Base-by-base conservation (phyloP, 92 coral and sea anemone genomes). In the Pocillopora meandrina region DNA sequence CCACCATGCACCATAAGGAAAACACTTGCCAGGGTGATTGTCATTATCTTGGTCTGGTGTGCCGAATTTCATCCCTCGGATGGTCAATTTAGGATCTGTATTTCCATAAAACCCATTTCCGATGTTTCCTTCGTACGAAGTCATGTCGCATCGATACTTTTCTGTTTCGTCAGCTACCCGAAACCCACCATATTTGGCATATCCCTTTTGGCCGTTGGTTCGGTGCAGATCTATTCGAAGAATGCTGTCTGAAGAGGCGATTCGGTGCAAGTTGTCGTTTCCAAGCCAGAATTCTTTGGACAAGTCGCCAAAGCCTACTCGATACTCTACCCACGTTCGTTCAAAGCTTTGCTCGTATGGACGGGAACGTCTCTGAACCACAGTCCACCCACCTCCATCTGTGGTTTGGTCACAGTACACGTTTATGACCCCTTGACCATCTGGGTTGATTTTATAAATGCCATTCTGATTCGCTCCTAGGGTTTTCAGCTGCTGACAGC, bases 41-140 rank as follows among this genome's bases (percentile, higher is more conserved):
- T 78, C 89, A 42, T 85, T 78, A 56, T 85, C 84, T 33, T 34
- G 20, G 70, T 85, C 84, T 26, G 84, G 84, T 12, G 89, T 70
- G 17, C 72, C 57, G 77, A 85, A 85, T 78, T 18, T 36, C 62
- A 61, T 47, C 13, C 73, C 74, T 16, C 35, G 72, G 33, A 77
- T 80, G n/a, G 71, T 85, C 65, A 31, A 71, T 20, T 74, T 42
- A 31, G 78, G 14, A 18, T 12, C 19, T 11, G 77, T n/a, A 21
- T 60, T 67, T 9, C 89, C 89, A 71, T 85, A 78, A 58, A 85
- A 70, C 35, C 64, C 56, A 65, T 85, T 85, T 2, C 70, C 52
- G 19, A 85, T 77, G 84, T 85, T 72, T 21, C 89, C 89, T 23
- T 81, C 79, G 65, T 35, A 85, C 1, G 79, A 69, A 20, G n/a